phyloP scores from a whole-genome alignment of 35 echinoderm and acorn worm genomes.

The Lytechinus pictus region DNA sequence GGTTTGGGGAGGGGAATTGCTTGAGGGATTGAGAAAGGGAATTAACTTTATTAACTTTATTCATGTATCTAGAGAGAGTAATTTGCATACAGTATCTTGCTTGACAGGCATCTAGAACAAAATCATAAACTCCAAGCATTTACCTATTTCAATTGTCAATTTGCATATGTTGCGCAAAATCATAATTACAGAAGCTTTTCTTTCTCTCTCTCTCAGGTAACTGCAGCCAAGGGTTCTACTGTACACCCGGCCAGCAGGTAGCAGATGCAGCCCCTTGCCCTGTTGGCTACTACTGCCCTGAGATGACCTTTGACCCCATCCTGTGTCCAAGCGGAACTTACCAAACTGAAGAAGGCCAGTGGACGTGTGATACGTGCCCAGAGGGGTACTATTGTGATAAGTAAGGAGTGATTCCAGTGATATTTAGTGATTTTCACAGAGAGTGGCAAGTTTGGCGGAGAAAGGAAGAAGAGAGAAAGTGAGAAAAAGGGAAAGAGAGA shows the following conservation, averaged over 20 bases:
- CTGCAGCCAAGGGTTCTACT: slow-evolving; percentile 91
- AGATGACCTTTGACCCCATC: slow-evolving; percentile 89
- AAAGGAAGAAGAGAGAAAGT: neutral
- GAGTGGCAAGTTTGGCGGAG: neutral
- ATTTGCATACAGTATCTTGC: too few relatives aligned
- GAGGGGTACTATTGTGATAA: slow-evolving; percentile 95
- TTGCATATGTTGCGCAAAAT: neutral
- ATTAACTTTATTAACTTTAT: too few relatives aligned
- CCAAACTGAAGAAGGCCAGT: slow-evolving; percentile 73
- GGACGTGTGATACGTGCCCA: slow-evolving; percentile 91
- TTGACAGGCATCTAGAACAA: too few relatives aligned
- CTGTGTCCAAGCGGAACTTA: slow-evolving; percentile 89
- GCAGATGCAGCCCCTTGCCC: slow-evolving; percentile 80
- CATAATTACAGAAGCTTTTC: neutral
- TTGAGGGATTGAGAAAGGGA: neutral
- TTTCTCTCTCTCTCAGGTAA: slow-evolving; percentile 64
- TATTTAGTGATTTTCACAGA: neutral
- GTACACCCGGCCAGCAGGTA: slow-evolving; percentile 81
- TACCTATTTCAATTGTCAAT: neutral
- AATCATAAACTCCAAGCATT: neutral
- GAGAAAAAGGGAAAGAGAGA: neutral
- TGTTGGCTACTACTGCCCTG: slow-evolving; percentile 92
- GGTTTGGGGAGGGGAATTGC: neutral
- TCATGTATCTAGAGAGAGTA: too few relatives aligned
- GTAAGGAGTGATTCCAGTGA: slow-evolving; percentile 41